Evolutionary conservation across 2,113 vertebrate genomes (phyloP).

Genomic region (Aegotheles bennettii): DNA sequence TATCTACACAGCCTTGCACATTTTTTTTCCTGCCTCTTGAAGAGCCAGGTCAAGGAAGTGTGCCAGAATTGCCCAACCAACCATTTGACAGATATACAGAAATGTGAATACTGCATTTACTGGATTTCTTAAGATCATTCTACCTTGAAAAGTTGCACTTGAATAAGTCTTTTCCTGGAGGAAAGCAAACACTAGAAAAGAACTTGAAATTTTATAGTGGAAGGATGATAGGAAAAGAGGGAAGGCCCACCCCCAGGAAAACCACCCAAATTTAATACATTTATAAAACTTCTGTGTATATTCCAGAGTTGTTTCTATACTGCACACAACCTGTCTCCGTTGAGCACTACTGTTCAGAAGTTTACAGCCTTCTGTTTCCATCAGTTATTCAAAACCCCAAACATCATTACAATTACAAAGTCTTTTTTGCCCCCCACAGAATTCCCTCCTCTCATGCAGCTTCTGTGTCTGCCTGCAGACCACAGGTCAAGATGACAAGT

Average conservation of each 20-base stretch:
- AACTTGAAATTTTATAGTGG: background rate
- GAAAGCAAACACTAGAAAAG: background rate
- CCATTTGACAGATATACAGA: background rate
- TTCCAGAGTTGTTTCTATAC: background rate
- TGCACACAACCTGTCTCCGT: background rate
- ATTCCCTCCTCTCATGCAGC: background rate
- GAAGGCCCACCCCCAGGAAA: background rate
- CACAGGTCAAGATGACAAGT: background rate
- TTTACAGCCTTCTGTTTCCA: background rate
- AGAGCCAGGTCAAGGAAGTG: background rate
- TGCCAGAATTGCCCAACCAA: conserved; percentile 34
- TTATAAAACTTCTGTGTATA: background rate
- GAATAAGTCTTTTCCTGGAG: background rate
- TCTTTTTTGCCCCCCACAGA: background rate
- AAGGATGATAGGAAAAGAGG: background rate
- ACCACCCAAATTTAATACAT: background rate
- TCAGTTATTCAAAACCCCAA: background rate
- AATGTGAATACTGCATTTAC: background rate
- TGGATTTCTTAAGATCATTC: conserved; percentile 6
- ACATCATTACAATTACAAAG: background rate
- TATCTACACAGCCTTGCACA: background rate
- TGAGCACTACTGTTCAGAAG: background rate
- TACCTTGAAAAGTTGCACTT: too few species aligned
- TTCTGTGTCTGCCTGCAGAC: background rate
- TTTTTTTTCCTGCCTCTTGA: background rate